Evolutionary conservation across 2,113 vertebrate genomes (phyloP).

Genomic region (Gorsachius goisagi): DNA sequence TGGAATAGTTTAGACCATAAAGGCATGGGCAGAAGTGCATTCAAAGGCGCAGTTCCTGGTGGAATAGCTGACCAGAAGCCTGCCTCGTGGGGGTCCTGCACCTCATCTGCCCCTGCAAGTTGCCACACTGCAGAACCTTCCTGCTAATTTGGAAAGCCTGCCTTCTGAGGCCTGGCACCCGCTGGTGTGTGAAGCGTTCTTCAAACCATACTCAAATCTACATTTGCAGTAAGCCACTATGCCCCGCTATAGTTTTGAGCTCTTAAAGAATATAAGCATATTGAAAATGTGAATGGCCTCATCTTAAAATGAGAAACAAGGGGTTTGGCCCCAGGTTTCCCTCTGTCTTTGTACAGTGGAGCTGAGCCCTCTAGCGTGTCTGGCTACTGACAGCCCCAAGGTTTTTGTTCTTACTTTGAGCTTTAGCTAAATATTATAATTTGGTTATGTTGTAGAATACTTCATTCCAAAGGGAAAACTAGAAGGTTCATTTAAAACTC

Average conservation of each 20-base stretch:
- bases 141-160: neutral
- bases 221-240: neutral
- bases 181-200: neutral
- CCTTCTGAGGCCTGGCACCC: neutral
- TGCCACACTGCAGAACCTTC: neutral
- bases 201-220: neutral
- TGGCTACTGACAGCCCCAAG: neutral
- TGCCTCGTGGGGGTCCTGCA: neutral
- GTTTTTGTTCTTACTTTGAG: neutral
- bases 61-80: neutral
- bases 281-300: neutral
- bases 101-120: neutral
- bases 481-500: neutral
- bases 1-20: neutral
- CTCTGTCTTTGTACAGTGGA: neutral
- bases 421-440: neutral
- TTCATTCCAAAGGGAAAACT: neutral
- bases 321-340: neutral
- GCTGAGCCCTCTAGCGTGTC: neutral
- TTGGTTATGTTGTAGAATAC: neutral
- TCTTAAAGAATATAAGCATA: neutral
- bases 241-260: neutral
- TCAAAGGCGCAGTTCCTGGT: neutral
- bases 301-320: neutral
- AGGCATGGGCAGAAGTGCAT: neutral